Percentiles rank a stretch among this genome's conserved stretches.
These are phyloP conservation scores for Microplitis deprimator DNA, from an alignment of 2,888 invertebrate genomes.

Conservation along the genomic window DNA sequence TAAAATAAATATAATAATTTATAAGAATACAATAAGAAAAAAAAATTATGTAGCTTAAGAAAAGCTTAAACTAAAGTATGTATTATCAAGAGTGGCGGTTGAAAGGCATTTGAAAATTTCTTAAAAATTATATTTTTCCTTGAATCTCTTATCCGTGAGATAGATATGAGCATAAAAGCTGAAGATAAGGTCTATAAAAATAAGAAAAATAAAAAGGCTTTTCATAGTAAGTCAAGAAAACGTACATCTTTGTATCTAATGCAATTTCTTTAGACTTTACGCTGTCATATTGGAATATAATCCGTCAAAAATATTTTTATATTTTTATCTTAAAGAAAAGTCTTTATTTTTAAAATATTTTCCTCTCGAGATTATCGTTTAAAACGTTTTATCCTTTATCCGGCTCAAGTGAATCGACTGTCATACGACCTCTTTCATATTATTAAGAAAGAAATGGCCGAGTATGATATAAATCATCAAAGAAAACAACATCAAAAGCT, in stretches of 20 bases:
- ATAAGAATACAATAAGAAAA: too few species aligned
- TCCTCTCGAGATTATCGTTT: not conserved
- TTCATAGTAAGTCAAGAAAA: not conserved
- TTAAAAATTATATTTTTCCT: not conserved
- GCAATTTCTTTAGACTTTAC: not conserved
- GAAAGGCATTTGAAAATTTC: not conserved
- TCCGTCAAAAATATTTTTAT: slow-evolving; percentile 2
- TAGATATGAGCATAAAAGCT: not conserved
- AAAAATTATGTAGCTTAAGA: too few species aligned
- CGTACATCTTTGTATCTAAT: slow-evolving; percentile 4
- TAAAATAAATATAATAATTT: too few species aligned
- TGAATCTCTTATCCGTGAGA: not conserved
- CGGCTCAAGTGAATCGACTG: not conserved
- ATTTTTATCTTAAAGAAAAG: not conserved
- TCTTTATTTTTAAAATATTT: not conserved
- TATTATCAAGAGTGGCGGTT: not conserved
- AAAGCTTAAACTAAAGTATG: too few species aligned
- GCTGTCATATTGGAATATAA: not conserved
- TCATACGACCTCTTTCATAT: not conserved
- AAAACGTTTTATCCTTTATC: not conserved
- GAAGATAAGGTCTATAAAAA: not conserved
- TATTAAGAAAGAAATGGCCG: not conserved
- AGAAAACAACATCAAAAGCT: not conserved
- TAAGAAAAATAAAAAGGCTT: not conserved
- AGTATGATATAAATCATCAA: not conserved